These are phyloP conservation scores for Anolis apletophallus DNA, from an alignment of 2,797 vertebrate genomes.

Conservation along the genomic window DNA sequence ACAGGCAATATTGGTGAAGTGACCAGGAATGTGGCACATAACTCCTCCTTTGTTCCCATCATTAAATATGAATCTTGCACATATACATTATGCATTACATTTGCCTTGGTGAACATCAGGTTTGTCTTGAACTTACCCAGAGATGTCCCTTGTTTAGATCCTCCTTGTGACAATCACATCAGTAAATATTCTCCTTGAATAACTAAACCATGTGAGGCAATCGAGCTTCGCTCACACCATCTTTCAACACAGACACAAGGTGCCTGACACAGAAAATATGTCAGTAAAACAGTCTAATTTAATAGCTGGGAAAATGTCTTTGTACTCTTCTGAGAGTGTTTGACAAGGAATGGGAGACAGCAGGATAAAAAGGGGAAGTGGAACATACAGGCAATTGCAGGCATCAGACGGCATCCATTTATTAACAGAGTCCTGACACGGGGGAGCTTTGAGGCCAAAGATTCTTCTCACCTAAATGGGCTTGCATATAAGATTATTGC, in stretches of 20 bases:
- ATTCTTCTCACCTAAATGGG: slow-evolving; percentile 69
- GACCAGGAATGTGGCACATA: not conserved
- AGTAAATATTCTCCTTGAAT: not conserved
- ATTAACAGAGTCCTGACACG: slow-evolving; percentile 62
- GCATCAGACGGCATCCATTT: slow-evolving; percentile 46
- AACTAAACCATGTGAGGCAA: slow-evolving; percentile 10
- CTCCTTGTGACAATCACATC: not conserved
- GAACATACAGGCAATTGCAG: slow-evolving; percentile 38
- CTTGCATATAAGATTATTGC: slow-evolving; percentile 70
- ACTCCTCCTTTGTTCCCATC: not conserved
- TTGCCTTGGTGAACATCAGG: not conserved
- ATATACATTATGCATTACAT: not conserved
- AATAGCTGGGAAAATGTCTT: slow-evolving; percentile 43
- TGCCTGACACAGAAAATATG: slow-evolving; percentile 47
- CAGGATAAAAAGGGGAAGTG: not conserved
- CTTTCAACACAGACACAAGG: slow-evolving; percentile 37
- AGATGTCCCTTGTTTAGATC: not conserved
- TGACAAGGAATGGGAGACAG: slow-evolving; percentile 42
- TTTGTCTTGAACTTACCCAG: not conserved
- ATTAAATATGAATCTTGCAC: not conserved
- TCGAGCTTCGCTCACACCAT: not conserved
- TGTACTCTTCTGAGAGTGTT: slow-evolving; percentile 36
- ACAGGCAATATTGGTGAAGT: no score
- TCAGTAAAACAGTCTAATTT: slow-evolving; percentile 44
- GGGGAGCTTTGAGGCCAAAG: slow-evolving; percentile 63